Evolutionary conservation across 2,888 invertebrate species (phyloP), one percentile per base, ranked within the genome.

Genomic region (Epinotia demarniana): DNA sequence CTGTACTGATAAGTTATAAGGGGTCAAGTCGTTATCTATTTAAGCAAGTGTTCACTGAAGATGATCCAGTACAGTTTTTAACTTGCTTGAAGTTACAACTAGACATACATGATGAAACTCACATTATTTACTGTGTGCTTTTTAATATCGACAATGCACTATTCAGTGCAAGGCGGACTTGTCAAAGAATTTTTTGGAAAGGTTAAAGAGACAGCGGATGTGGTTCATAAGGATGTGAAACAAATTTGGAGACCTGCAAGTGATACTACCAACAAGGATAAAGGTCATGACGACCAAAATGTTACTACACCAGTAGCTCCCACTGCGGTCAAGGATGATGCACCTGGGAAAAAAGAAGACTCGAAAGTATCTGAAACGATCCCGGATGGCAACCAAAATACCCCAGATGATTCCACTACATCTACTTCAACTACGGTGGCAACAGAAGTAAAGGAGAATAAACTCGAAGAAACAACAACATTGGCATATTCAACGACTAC

Each of bases 21-120:
- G 82, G 86, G 86, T 85, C 82, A 85, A 72, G 39, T 78, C 77
- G 85, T 84, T 87, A 89, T 88, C 88, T 77, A 78, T 77, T 71
- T 75, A 75, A 75, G 60, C 53, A 53, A 55, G 64, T 53, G 64
- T 33, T 64, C 64, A 18, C 39, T 66, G 43, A 55, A 53, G 6
- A 53, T 57, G 23, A 43, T 60, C 66, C 64, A 75, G 75, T 75
- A 27, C 70, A 60, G 60, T 55, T 64, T 60, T 16, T 43, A 71
- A 66, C 64, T 43, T 43, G 61, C 49, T 23, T 39, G 64, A 53
- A 18, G 39, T 66, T 60, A 71, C 64, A 66, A 60, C 19, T 61
- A 16, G 12, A 12, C 18, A 33, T 61, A 12, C 33, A 78, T 76
- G 43, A 91, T 90, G 89, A 89, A 86, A 77, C 63, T 83, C 27